phyloP scores from a whole-genome alignment of 2,888 invertebrate genomes.

The Phrixothrix hirtus region DNA sequence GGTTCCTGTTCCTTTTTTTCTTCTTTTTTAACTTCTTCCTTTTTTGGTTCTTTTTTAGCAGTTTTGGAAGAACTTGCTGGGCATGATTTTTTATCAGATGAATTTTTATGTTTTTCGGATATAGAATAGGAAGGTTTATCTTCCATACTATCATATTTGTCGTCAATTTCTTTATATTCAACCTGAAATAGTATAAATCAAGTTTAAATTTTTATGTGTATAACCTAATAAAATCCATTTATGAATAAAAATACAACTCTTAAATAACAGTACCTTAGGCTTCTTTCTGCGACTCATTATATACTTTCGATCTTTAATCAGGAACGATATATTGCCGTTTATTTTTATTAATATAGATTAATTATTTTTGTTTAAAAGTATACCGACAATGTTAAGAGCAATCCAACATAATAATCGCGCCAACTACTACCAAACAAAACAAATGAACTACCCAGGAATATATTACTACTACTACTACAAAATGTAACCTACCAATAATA shows the following conservation, averaged over 20 bases:
- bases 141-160: conserved; percentile 65
- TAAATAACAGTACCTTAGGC: conserved; percentile 10
- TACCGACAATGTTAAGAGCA: no score
- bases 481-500: no score
- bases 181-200: conserved; percentile 55
- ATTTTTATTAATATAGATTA: no score
- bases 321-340: no score
- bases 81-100: conserved; percentile 61
- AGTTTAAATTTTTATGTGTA: conserved; percentile 1
- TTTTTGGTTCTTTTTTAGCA: conserved; percentile 54
- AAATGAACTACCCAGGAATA: no score
- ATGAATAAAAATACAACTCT: background rate
- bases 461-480: no score
- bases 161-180: conserved; percentile 70
- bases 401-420: no score
- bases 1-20: conserved; percentile 64
- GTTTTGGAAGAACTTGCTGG: conserved; percentile 56
- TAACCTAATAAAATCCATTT: background rate
- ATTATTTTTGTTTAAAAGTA: no score
- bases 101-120: conserved; percentile 65
- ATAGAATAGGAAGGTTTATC: conserved; percentile 66
- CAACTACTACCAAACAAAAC: no score
- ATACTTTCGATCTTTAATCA: background rate
- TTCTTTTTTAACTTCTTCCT: conserved; percentile 57
- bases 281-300: conserved; percentile 19